phyloP scores from a whole-genome alignment of 2,797 vertebrate species.

The Pangasius macronema region DNA sequence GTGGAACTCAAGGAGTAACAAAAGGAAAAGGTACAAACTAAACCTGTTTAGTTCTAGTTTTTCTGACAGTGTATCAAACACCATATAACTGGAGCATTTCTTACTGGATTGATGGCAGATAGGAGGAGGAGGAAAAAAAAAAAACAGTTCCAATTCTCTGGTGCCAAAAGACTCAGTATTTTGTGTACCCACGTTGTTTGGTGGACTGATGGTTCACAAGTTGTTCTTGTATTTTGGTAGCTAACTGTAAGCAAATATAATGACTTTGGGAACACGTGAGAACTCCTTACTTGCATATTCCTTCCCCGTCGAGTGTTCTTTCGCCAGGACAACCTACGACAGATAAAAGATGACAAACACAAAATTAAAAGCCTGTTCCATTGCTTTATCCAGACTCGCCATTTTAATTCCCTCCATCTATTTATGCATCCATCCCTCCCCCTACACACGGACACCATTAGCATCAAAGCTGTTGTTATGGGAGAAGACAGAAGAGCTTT shows the following conservation, averaged over 20 bases:
- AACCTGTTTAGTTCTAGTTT: background rate
- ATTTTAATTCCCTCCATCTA: background rate
- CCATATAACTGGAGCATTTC: too few relatives aligned
- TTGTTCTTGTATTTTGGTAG: background rate
- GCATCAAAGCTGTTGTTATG: background rate
- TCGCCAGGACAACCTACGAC: slow-evolving; percentile 93
- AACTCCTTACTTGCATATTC: slow-evolving; percentile 94
- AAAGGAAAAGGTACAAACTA: background rate
- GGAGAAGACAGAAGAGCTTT: slow-evolving; percentile 8
- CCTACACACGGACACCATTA: background rate
- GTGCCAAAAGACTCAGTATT: background rate
- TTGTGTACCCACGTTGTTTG: background rate
- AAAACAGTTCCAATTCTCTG: background rate
- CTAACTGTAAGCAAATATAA: background rate
- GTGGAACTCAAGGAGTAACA: background rate
- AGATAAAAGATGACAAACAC: slow-evolving; percentile 33
- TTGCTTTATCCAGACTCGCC: background rate
- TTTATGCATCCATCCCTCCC: background rate
- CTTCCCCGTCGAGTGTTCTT: slow-evolving; percentile 89
- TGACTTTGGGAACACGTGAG: background rate
- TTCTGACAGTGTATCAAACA: too few relatives aligned
- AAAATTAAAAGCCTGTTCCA: background rate
- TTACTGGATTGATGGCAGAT: too few relatives aligned
- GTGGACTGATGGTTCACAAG: background rate
- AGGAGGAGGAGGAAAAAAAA: too few relatives aligned